phyloP scores from a whole-genome alignment of 2,888 invertebrate species.

The Pseudeuparius sepicola region DNA sequence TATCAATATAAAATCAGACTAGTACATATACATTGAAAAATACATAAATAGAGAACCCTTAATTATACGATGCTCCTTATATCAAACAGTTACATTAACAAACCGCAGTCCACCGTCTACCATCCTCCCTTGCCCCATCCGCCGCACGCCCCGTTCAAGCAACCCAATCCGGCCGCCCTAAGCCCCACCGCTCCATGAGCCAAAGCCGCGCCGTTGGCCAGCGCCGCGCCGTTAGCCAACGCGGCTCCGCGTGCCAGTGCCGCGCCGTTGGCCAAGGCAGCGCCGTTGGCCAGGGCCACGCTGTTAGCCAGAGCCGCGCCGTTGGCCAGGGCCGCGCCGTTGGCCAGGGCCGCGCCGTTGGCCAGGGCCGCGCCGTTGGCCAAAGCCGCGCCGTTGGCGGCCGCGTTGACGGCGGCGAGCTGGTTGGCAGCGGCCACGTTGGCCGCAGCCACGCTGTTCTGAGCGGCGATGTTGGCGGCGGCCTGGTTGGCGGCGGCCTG shows the following conservation, averaged over 20 bases:
- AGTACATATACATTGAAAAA: no score
- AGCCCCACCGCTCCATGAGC: slow-evolving; percentile 4
- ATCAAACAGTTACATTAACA: no score
- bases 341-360: no score
- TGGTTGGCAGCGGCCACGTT: slow-evolving; percentile 14
- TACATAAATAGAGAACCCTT: no score
- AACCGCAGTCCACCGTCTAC: no score
- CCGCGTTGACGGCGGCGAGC: slow-evolving; percentile 9
- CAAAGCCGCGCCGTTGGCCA: slow-evolving; percentile 4
- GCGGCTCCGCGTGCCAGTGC: slow-evolving; percentile 4
- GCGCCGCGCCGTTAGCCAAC: slow-evolving; percentile 6
- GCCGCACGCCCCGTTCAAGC: no score
- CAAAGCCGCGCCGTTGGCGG: slow-evolving; percentile 13
- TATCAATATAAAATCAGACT: no score
- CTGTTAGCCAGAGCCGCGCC: slow-evolving; percentile 10
- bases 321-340: no score
- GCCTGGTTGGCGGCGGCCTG: slow-evolving; percentile 14
- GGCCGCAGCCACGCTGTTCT: slow-evolving; percentile 14
- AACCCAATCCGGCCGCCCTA: slow-evolving; percentile 1
- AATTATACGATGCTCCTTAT: no score
- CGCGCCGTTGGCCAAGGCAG: slow-evolving; percentile 11
- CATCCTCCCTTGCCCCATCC: no score
- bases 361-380: no score
- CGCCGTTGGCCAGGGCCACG: slow-evolving; percentile 10
- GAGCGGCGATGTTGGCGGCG: slow-evolving; percentile 14